Evolutionary conservation across 2,888 invertebrate genomes (phyloP).

Genomic region (Heliconius sara): DNA sequence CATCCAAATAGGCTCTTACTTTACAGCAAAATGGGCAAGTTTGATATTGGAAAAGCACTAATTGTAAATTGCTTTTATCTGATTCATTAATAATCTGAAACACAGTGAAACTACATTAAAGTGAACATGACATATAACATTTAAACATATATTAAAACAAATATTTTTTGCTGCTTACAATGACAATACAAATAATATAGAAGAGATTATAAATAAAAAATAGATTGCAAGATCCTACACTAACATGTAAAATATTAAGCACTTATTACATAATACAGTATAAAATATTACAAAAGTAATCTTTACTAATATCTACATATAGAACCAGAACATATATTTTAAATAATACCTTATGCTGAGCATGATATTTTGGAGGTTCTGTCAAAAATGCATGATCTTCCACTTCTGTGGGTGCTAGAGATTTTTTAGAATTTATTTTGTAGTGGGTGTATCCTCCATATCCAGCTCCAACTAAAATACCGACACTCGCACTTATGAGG

Average conservation of each 20-base stretch:
- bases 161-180: background rate
- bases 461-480: slow-evolving; percentile 82
- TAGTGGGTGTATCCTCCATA: slow-evolving; percentile 82
- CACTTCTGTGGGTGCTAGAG: slow-evolving; percentile 58
- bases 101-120: background rate
- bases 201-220: background rate
- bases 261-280: background rate
- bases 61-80: slow-evolving; percentile 87
- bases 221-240: background rate
- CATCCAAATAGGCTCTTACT: slow-evolving; percentile 95
- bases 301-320: background rate
- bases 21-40: slow-evolving; percentile 99
- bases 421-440: slow-evolving; percentile 72
- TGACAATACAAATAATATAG: background rate
- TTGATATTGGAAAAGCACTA: slow-evolving; percentile 97
- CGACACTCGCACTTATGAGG: slow-evolving; percentile 84
- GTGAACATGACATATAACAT: no score
- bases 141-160: no score
- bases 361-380: slow-evolving; percentile 76
- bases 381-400: slow-evolving; percentile 76
- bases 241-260: background rate
- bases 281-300: background rate
- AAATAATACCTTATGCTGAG: slow-evolving; percentile 78
- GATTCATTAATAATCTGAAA: slow-evolving; percentile 85
- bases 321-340: background rate